Evolutionary conservation across 1,140 invertebrate species (phyloP), one percentile per base, ranked within the genome.

Genomic region (Leptonema lineaticorne): DNA sequence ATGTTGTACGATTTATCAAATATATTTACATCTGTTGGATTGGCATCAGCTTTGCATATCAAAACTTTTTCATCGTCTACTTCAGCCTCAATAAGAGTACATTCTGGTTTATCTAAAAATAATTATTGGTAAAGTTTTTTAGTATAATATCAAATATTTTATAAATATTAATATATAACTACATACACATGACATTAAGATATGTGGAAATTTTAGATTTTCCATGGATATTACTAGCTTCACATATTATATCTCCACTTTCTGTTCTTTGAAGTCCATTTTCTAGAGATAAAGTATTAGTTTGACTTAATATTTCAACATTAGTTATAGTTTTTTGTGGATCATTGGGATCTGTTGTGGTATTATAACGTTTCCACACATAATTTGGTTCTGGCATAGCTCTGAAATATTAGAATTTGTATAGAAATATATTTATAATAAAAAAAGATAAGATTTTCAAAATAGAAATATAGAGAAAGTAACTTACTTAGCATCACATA

Each of bases 141-240:
- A 11, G 37, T 33, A 41, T 41, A 4, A 41, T 41, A 41, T 41
- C 9, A 41, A 4, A 41, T 41, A 53, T 53, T 53, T 53, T 18
- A 53, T 7, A 53, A 18, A 24, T 16, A 24, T n/a, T 60, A 37
- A 57, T 3, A 30, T 18, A 69, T 48, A 20, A 5, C 37, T 74
- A 88, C 90, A 90, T 82, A 94, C 92, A 93, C 80, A 90, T 84
- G 45, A 94, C 91, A 78, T 93, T 90, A 69, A 94, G 83, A 69
- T 84, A 83, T 20, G 88, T 86, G 14, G 85, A 84, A 8, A 85
- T 85, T 59, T 84, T 86, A 33, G 84, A 82, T 50, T 80, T 84
- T 28, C 92, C 92, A 75, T 93, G 91, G 58, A 85, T 81, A 78
- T 95, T 95, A 65, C 80, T 84, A 0, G 91, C 92, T 68, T 90